Conservation (phyloP, 2,888 invertebrate genomes). For the Cheilosia scutellata region DNA sequence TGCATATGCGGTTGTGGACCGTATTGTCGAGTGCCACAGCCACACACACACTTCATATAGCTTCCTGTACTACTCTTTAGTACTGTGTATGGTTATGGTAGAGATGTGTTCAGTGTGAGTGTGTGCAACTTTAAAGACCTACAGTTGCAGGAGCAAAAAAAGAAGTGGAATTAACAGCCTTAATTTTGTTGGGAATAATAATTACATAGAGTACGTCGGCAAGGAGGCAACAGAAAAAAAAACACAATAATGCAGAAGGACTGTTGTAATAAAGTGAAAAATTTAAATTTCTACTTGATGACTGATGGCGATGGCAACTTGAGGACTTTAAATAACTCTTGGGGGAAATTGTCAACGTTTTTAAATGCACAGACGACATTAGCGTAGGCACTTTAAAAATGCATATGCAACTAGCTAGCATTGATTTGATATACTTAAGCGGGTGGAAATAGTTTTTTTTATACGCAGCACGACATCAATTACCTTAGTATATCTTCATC, state of each 20-base stretch:
- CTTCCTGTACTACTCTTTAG: not conserved
- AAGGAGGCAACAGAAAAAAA: not conserved
- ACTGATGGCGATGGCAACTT: no score
- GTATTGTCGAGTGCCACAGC: constrained; percentile 7
- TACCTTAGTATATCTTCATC: no score
- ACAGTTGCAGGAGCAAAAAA: not conserved
- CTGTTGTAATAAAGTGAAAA: constrained; percentile 7
- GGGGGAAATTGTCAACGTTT: no score
- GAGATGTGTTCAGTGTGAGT: not conserved
- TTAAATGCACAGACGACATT: no score
- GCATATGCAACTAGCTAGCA: no score
- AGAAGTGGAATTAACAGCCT: constrained; percentile 39
- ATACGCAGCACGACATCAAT: no score
- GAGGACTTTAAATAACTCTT: not conserved
- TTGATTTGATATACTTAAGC: no score
- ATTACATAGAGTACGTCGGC: constrained; percentile 11
- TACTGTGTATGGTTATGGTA: constrained; percentile 3
- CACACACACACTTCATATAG: not conserved
- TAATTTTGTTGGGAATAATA: constrained; percentile 52
- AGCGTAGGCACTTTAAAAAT: no score
- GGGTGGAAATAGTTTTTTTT: no score
- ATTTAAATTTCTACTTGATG: not conserved
- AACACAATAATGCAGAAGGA: not conserved
- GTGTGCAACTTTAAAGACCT: constrained; percentile 9
- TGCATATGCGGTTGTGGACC: constrained; percentile 15